phyloP scores from a whole-genome alignment of 2,113 vertebrate genomes.

The Lycaon pictus region DNA sequence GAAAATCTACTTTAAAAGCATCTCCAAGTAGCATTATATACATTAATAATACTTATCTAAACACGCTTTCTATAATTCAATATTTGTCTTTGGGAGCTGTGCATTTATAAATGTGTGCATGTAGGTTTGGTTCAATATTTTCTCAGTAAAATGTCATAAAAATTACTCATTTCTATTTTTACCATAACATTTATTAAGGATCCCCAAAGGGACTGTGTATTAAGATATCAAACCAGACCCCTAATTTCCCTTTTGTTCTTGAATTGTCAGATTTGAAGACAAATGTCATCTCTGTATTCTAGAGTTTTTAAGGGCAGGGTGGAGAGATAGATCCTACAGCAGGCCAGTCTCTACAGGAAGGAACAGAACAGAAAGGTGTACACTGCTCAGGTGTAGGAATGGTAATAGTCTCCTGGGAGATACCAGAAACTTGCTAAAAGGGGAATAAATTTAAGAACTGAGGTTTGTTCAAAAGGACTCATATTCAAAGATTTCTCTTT shows the following conservation, averaged over 20 bases:
- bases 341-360: background rate
- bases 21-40: background rate
- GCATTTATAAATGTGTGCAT: background rate
- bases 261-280: background rate
- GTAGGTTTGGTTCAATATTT: background rate
- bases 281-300: background rate
- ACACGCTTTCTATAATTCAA: background rate
- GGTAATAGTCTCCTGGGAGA: background rate
- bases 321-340: background rate
- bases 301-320: background rate
- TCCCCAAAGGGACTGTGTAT: background rate
- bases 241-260: background rate
- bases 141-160: slow-evolving; percentile 17
- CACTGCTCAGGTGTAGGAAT: background rate
- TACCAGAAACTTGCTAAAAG: background rate
- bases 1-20: background rate
- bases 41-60: slow-evolving; percentile 3
- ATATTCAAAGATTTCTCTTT: background rate
- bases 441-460: background rate
- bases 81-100: background rate
- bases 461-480: background rate
- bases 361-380: background rate
- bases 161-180: slow-evolving; percentile 26
- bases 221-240: background rate
- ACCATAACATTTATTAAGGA: background rate